Conservation (phyloP, 2,797 vertebrate genomes). For the Malacoctenus gilli region DNA sequence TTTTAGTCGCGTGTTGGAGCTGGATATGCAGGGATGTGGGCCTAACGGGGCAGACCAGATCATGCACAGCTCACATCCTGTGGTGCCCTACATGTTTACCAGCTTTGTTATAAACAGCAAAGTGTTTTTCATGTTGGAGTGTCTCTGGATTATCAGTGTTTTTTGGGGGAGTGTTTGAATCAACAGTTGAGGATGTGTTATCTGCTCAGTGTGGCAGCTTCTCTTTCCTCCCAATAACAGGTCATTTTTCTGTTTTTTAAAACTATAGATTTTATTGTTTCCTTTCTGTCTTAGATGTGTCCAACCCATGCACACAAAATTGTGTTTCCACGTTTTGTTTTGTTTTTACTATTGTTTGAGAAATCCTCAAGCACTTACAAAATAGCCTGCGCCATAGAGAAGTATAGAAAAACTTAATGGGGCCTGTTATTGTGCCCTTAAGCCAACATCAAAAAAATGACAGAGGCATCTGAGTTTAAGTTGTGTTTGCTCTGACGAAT, state of each 20-base stretch:
- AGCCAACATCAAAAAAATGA: too few relatives aligned
- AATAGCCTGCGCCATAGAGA: not conserved
- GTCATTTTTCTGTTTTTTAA: not conserved
- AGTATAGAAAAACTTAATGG: not conserved
- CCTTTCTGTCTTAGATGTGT: not conserved
- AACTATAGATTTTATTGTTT: too few relatives aligned
- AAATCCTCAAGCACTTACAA: not conserved
- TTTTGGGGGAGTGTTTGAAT: slow-evolving; percentile 40
- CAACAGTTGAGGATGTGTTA: slow-evolving; percentile 66
- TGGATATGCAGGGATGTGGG: slow-evolving; percentile 45
- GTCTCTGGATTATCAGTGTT: slow-evolving; percentile 2
- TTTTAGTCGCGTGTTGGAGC: slow-evolving; percentile 44
- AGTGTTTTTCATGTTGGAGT: slow-evolving; percentile 9
- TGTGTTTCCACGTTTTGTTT: not conserved
- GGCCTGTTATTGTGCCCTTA: slow-evolving; percentile 1
- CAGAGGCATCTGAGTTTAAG: not conserved
- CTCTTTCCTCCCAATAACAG: slow-evolving; percentile 28
- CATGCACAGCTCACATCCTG: slow-evolving; percentile 57
- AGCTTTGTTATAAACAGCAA: slow-evolving; percentile 26
- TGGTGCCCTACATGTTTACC: slow-evolving; percentile 39
- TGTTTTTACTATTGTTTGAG: not conserved
- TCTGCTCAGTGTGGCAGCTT: slow-evolving; percentile 5
- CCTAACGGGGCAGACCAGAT: slow-evolving; percentile 60
- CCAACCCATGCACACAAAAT: not conserved
- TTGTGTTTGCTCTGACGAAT: not conserved